Evolutionary conservation across 2,797 vertebrate genomes (phyloP), one percentile per base, ranked within the genome.

Genomic region (Xenentodon cancila): DNA sequence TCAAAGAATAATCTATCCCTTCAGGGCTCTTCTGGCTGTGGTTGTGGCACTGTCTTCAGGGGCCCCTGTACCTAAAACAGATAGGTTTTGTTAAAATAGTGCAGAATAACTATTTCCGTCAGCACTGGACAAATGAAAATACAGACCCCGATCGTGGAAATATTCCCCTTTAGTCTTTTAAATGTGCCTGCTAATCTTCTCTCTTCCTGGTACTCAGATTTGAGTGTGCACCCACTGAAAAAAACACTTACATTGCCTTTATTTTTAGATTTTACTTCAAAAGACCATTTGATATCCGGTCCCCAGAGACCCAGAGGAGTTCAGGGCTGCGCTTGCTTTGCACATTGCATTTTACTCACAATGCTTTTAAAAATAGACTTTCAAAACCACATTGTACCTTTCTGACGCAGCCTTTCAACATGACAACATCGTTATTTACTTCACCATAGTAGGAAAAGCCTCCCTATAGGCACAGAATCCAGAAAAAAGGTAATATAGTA

Each of bases 331-430:
- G 8, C 8, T 12, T 16, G 6, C 1, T 9, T 7, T 49, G 12
- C 3, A 1, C 51, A 5, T 37, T 27, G 9, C 20, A n/a, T 12
- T 40, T 18, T 48, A 17, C n/a, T n/a, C n/a, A n/a, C n/a, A n/a
- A n/a, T n/a, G n/a, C n/a, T n/a, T 46, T 7, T 45, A 6, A 53
- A 68, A 32, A 34, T 4, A 11, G 5, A 44, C 18, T 53, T 47
- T 48, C 0, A 25, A 32, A 67, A 55, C 49, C 4, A 13, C 1
- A 11, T 11, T 70, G 75, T 86, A 97, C 97, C 96, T 99, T 99
- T 64, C 97, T 93, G 60, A 98, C 94, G 0, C 96, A 97, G 34
- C 97, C 97, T 62, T 97, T 99, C 75, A 98, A 69, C 96, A 99
- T 96, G 30, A 99, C 0, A 42, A 94, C 98, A 71, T 99, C 97